Evolutionary conservation across 2,888 invertebrate species (phyloP).

Genomic region (Uropetala carovei): DNA sequence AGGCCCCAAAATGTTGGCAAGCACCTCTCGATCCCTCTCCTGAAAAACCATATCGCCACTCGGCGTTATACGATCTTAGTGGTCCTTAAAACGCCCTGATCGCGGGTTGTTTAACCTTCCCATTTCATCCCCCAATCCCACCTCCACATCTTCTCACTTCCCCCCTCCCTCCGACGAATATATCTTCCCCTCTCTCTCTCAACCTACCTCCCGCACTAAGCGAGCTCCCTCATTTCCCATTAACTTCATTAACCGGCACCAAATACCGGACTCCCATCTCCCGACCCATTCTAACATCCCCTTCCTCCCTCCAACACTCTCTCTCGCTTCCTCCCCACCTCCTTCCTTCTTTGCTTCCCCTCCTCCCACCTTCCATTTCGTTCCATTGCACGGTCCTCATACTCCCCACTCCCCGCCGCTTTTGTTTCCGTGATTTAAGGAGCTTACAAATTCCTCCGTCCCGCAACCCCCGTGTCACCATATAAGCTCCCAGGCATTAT

Average conservation of each 20-base stretch:
- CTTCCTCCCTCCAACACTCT: neutral
- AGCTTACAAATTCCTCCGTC: constrained; percentile 63
- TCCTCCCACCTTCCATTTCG: constrained; percentile 19
- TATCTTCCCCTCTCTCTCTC: constrained; percentile 66
- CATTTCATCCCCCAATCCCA: constrained; percentile 76
- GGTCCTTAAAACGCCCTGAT: constrained; percentile 71
- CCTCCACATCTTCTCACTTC: constrained; percentile 74
- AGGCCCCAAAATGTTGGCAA: neutral
- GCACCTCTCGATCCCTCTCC: constrained; percentile 27
- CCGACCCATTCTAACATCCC: neutral
- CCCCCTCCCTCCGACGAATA: constrained; percentile 60
- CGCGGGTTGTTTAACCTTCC: constrained; percentile 74
- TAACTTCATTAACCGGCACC: constrained; percentile 61
- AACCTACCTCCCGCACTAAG: constrained; percentile 69
- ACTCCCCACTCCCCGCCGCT: constrained; percentile 16
- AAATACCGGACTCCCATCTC: constrained; percentile 39
- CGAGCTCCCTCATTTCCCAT: constrained; percentile 58
- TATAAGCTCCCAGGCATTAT: constrained; percentile 61
- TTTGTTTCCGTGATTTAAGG: constrained; percentile 64
- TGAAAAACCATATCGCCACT: neutral
- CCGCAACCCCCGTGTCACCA: constrained; percentile 60
- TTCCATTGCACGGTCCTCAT: constrained; percentile 11
- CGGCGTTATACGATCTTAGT: constrained; percentile 68
- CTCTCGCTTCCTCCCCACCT: neutral
- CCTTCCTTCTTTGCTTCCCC: constrained; percentile 2